Evolutionary conservation across 1,140 invertebrate species (phyloP).

Genomic region (Cherax destructor): DNA sequence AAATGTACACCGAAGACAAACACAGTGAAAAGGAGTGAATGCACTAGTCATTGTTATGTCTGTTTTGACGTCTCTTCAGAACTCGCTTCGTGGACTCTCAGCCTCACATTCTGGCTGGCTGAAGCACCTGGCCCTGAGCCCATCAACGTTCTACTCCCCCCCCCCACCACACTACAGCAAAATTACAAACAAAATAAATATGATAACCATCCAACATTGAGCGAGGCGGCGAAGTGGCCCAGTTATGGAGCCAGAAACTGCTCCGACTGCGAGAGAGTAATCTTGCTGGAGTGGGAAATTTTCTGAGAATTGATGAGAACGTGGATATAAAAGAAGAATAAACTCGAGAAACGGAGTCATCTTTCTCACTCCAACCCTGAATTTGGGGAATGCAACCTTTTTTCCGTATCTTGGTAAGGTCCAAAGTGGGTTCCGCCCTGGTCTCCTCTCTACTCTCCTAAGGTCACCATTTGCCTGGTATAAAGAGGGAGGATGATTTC

Average conservation of each 20-base stretch:
- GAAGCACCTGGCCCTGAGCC: conserved; percentile 15
- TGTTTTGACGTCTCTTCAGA: not conserved
- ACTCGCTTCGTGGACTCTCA: not conserved
- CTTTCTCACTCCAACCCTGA: not conserved
- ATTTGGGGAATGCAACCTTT: not conserved
- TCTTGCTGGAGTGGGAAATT: conserved; percentile 40
- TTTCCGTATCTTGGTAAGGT: not conserved
- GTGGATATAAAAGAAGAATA: conserved; percentile 37
- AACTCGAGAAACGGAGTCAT: conserved; percentile 29
- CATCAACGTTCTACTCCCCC: not conserved
- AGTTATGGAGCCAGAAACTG: conserved; percentile 9
- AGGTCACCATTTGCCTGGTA: conserved; percentile 13
- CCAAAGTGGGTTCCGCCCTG: not conserved
- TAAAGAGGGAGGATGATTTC: conserved; percentile 16
- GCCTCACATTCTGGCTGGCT: not conserved
- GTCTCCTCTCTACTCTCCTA: not conserved
- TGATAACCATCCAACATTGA: conserved; percentile 13
- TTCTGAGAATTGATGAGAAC: conserved; percentile 31
- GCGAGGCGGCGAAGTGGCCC: conserved; percentile 7
- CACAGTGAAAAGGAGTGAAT: no score
- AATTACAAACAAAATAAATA: conserved; percentile 36
- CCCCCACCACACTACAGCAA: not conserved
- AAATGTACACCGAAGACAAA: no score
- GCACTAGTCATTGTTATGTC: not conserved
- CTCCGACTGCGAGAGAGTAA: conserved; percentile 23